Conservation (phyloP, 2,797 vertebrate species). For the Poecilia picta region DNA sequence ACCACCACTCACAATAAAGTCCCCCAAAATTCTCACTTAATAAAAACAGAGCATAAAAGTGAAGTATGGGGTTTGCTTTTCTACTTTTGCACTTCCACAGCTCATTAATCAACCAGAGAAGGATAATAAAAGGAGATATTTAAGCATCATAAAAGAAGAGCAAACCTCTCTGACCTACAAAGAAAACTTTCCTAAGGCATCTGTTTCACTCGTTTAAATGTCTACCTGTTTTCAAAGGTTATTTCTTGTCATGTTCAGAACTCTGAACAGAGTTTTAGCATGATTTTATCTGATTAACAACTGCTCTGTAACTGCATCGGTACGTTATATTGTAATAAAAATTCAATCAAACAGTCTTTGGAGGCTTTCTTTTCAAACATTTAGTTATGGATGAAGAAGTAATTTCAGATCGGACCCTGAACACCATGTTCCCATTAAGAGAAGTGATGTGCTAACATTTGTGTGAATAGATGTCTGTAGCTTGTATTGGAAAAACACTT, state of each 20-base stretch:
- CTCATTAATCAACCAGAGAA: not conserved
- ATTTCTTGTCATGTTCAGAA: not conserved
- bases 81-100: not conserved
- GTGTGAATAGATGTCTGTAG: not conserved
- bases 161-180: not conserved
- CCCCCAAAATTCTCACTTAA: not conserved
- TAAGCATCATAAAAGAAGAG: not conserved
- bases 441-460: not conserved
- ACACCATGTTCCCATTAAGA: not conserved
- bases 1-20: not conserved
- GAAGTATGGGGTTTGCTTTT: not conserved
- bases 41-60: not conserved
- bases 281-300: not conserved
- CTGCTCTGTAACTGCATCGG: not conserved
- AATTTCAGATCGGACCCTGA: not conserved
- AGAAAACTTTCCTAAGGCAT: not conserved
- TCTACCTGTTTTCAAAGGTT: not conserved
- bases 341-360: constrained; percentile 12
- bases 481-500: not conserved
- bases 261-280: not conserved
- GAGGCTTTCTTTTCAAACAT: not conserved
- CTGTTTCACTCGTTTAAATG: not conserved
- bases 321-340: constrained; percentile 38
- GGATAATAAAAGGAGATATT: not conserved
- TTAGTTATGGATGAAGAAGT: not conserved